Evolutionary conservation across 1,140 invertebrate species (phyloP).

Genomic region (Tetramorium alpestre): DNA sequence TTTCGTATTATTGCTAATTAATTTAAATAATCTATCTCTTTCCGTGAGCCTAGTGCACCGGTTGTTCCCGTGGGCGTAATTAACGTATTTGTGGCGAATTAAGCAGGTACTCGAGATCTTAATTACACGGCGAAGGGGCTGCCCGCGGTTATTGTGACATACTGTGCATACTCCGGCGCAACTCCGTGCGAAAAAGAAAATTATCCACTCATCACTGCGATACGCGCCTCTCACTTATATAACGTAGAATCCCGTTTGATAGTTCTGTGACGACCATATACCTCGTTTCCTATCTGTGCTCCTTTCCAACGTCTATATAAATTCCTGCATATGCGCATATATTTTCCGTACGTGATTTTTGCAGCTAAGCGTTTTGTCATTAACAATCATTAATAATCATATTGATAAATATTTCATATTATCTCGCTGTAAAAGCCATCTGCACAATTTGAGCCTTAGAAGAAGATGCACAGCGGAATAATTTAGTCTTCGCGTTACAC

Average conservation of each 20-base stretch:
- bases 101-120: constrained; percentile 55
- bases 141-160: constrained; percentile 67
- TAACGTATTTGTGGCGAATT: constrained; percentile 52
- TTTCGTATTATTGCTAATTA: neutral
- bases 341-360: neutral
- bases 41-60: neutral
- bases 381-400: constrained; percentile 31
- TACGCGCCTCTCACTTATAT: constrained; percentile 49
- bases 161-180: constrained; percentile 45
- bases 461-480: neutral
- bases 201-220: constrained; percentile 65
- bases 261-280: constrained; percentile 25
- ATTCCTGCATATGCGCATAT: neutral
- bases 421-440: neutral
- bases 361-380: neutral
- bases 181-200: constrained; percentile 72
- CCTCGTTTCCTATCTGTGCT: constrained; percentile 19
- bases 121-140: constrained; percentile 58
- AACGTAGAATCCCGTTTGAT: constrained; percentile 49
- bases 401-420: neutral
- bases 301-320: constrained; percentile 15
- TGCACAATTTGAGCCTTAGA: neutral
- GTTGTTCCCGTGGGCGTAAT: constrained; percentile 28
- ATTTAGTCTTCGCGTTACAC: neutral
- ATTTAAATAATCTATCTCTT: constrained; percentile 23